phyloP scores from a whole-genome alignment of 2,113 vertebrate species.

The Nymphicus hollandicus region DNA sequence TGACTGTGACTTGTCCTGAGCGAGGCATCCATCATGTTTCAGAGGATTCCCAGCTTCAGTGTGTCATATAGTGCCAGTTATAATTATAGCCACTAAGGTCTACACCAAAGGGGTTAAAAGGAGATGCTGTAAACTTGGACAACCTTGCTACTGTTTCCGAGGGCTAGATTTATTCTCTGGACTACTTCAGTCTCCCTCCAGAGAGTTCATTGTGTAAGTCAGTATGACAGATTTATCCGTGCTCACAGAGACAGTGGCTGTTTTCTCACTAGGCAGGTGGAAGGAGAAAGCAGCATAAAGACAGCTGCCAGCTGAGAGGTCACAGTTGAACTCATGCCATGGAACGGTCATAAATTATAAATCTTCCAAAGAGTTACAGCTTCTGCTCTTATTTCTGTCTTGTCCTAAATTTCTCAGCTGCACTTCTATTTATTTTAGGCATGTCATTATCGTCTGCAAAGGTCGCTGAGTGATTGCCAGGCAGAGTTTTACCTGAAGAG shows the following conservation, averaged over 20 bases:
- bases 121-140: slow-evolving; percentile 74
- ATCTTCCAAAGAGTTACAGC: slow-evolving; percentile 67
- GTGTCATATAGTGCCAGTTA: slow-evolving; percentile 60
- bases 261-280: slow-evolving; percentile 77
- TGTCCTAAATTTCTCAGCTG: slow-evolving; percentile 56
- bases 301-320: slow-evolving; percentile 78
- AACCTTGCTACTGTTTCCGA: slow-evolving; percentile 63
- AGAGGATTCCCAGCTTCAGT: slow-evolving; percentile 17
- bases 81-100: slow-evolving; percentile 70
- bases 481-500: not conserved
- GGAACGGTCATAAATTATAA: slow-evolving; percentile 80
- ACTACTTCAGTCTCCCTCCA: slow-evolving; percentile 61
- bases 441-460: slow-evolving; percentile 14
- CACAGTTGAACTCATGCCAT: slow-evolving; percentile 75
- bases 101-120: slow-evolving; percentile 75
- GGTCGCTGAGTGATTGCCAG: not conserved
- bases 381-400: slow-evolving; percentile 66
- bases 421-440: slow-evolving; percentile 73
- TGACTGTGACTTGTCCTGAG: not conserved
- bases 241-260: slow-evolving; percentile 68
- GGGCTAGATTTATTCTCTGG: slow-evolving; percentile 71
- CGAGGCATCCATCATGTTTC: not conserved
- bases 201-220: slow-evolving; percentile 74
- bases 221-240: slow-evolving; percentile 78
- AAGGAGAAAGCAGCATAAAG: slow-evolving; percentile 67